A percentile compares a stretch with the other conserved stretches of the same genome.
phyloP scores from a whole-genome alignment of 2,888 invertebrate genomes.

The Polydesmus complanatus region DNA sequence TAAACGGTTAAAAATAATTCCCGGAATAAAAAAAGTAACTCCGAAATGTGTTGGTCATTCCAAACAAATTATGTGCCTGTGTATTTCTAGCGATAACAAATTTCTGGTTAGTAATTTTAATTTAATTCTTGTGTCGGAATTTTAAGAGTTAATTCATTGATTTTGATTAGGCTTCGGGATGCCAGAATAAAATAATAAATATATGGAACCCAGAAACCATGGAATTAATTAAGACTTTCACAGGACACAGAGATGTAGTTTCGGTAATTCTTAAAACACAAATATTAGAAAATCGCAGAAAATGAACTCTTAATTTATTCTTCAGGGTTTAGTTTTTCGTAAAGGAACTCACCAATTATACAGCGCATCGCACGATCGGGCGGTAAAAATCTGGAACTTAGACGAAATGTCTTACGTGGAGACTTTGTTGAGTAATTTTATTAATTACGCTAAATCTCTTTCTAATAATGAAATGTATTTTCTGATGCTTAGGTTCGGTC shows the following conservation, averaged over 20 bases:
- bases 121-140: not conserved
- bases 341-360: slow-evolving; percentile 70
- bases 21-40: slow-evolving; percentile 28
- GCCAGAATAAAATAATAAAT: slow-evolving; percentile 52
- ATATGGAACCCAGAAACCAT: slow-evolving; percentile 71
- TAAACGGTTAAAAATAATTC: slow-evolving; percentile 29
- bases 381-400: slow-evolving; percentile 84
- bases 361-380: slow-evolving; percentile 38
- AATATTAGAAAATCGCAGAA: no score
- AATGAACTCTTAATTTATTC: no score
- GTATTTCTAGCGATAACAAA: slow-evolving; percentile 63
- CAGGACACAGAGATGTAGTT: slow-evolving; percentile 33
- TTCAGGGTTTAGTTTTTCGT: slow-evolving; percentile 60
- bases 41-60: slow-evolving; percentile 24
- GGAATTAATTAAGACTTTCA: slow-evolving; percentile 61
- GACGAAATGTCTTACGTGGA: slow-evolving; percentile 95
- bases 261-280: slow-evolving; percentile 33
- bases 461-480: not conserved
- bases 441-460: no score
- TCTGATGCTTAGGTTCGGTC: slow-evolving; percentile 49
- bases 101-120: slow-evolving; percentile 48
- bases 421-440: slow-evolving; percentile 49
- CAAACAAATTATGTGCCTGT: slow-evolving; percentile 46
- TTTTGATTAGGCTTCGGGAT: slow-evolving; percentile 47
- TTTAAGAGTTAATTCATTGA: slow-evolving; percentile 11